phyloP scores from a whole-genome alignment of 2,888 invertebrate genomes.

The Clivina fossor region DNA sequence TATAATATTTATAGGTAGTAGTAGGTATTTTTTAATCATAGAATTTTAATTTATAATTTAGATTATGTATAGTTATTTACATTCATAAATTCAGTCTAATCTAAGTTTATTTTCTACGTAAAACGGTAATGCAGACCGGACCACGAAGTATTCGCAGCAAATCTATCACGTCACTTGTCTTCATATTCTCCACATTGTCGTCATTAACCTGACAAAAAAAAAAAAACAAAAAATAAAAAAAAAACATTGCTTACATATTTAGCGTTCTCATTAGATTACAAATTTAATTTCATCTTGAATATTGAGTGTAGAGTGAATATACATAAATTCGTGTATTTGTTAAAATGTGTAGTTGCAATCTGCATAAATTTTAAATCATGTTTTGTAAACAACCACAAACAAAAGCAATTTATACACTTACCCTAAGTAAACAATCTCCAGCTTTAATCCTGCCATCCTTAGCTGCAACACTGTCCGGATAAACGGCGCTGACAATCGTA shows the following conservation, averaged over 20 bases:
- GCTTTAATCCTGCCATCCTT: slow-evolving; percentile 77
- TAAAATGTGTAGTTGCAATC: too few relatives aligned
- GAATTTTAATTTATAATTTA: slow-evolving; percentile 17
- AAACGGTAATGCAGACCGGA: slow-evolving; percentile 76
- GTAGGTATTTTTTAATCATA: not conserved
- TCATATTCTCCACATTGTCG: slow-evolving; percentile 78
- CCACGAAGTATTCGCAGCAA: slow-evolving; percentile 78
- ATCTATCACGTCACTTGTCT: slow-evolving; percentile 79
- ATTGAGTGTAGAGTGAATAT: too few relatives aligned
- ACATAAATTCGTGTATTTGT: too few relatives aligned
- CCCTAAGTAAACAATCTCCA: slow-evolving; percentile 81
- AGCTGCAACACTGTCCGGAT: slow-evolving; percentile 81
- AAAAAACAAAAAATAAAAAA: slow-evolving; percentile 21
- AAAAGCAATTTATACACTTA: too few relatives aligned
- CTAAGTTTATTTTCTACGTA: slow-evolving; percentile 51
- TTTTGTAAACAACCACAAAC: too few relatives aligned
- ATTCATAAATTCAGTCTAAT: slow-evolving; percentile 29
- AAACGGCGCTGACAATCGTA: slow-evolving; percentile 81
- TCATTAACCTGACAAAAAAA: slow-evolving; percentile 74
- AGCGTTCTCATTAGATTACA: too few relatives aligned
- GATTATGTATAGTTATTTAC: slow-evolving; percentile 7
- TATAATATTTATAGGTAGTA: not conserved
- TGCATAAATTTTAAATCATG: too few relatives aligned
- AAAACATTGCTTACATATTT: too few relatives aligned
- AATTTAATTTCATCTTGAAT: too few relatives aligned